Percentiles rank a stretch among this genome's conserved stretches.
Conservation (phyloP, 2,888 invertebrate species). For the Eumerus sabulonum region DNA sequence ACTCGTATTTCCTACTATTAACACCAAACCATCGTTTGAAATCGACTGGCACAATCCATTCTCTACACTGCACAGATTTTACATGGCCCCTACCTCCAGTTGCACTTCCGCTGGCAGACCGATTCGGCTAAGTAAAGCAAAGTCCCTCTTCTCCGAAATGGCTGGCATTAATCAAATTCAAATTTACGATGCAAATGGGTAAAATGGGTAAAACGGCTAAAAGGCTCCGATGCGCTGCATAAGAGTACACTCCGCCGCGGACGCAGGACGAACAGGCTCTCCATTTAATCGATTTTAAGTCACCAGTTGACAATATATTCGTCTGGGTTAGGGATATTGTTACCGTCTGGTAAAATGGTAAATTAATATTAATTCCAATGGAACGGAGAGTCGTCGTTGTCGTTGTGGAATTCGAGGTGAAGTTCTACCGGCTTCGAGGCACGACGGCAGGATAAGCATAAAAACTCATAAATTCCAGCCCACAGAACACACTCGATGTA, state of each 20-base stretch:
- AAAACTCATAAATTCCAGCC: conserved; percentile 61
- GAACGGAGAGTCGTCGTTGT: conserved; percentile 40
- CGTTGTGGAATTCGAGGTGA: too few species aligned
- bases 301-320: conserved; percentile 63
- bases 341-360: conserved; percentile 65
- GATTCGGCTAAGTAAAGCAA: conserved; percentile 22
- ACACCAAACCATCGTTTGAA: conserved; percentile 23
- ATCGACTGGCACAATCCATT: conserved; percentile 9
- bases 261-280: conserved; percentile 15
- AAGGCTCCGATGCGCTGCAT: not conserved
- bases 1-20: conserved; percentile 42
- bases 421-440: too few species aligned
- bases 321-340: conserved; percentile 53
- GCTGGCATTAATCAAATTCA: conserved; percentile 59
- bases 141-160: conserved; percentile 31
- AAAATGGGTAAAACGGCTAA: conserved; percentile 15
- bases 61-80: not conserved
- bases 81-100: not conserved
- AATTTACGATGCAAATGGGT: conserved; percentile 61
- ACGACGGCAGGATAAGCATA: conserved; percentile 4
- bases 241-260: too few species aligned
- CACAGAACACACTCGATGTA: conserved; percentile 46
- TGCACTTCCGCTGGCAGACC: conserved; percentile 30
- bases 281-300: conserved; percentile 63
- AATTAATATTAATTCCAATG: conserved; percentile 68